These are phyloP conservation scores for Scytalopus superciliaris DNA, from an alignment of 2,113 vertebrate species.

Conservation along the genomic window DNA sequence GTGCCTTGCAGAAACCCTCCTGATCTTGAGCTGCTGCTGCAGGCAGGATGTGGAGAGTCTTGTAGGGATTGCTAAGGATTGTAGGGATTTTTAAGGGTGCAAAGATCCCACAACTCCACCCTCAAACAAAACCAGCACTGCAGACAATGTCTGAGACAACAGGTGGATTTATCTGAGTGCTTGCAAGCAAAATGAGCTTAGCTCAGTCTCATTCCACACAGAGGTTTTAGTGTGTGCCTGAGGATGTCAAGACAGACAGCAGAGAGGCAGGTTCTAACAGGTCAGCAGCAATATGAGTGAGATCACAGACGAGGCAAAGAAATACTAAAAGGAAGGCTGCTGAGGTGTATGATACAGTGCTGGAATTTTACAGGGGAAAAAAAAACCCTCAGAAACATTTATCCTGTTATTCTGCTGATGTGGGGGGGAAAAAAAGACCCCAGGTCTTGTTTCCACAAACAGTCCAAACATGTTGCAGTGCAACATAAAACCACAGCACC, in stretches of 20 bases:
- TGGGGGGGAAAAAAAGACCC: not conserved
- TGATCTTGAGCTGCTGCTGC: not conserved
- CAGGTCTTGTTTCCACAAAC: not conserved
- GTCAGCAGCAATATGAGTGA: not conserved
- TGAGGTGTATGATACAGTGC: not conserved
- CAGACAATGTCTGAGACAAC: not conserved
- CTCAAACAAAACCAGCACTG: not conserved
- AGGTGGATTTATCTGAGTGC: not conserved
- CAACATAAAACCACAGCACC: not conserved
- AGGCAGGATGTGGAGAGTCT: not conserved
- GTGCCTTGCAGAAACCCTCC: not conserved
- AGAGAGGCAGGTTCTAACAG: not conserved
- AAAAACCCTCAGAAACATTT: not conserved
- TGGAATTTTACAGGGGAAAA: not conserved
- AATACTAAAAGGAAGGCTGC: not conserved
- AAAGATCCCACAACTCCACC: not conserved
- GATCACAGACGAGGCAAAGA: not conserved
- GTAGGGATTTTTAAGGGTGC: not conserved
- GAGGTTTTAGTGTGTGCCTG: not conserved
- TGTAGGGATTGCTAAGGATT: not conserved
- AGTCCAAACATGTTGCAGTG: not conserved
- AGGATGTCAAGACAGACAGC: not conserved
- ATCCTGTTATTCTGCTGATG: not conserved
- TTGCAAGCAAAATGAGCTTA: not conserved
- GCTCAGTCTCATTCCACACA: not conserved